Evolutionary conservation across 2,113 vertebrate genomes (phyloP).

Genomic region (Butorides virescens): DNA sequence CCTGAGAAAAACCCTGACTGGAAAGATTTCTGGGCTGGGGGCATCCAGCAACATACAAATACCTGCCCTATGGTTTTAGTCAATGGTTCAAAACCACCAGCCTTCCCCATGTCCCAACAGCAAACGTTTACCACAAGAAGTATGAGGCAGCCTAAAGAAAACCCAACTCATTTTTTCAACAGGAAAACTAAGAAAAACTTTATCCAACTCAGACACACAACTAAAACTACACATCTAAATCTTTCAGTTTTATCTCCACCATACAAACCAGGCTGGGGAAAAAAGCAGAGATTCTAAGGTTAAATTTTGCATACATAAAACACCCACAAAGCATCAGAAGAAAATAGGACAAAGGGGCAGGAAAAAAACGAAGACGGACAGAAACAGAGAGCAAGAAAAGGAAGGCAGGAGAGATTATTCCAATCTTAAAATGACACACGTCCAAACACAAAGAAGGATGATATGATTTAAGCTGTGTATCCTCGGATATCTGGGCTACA

Average conservation of each 20-base stretch:
- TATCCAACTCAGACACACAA: constrained; percentile 67
- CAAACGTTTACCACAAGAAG: constrained; percentile 72
- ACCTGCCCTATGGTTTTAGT: constrained; percentile 45
- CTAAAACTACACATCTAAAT: constrained; percentile 70
- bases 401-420: not conserved
- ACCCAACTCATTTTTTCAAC: constrained; percentile 43
- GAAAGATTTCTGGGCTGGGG: constrained; percentile 75
- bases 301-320: constrained; percentile 68
- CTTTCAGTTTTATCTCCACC: constrained; percentile 76
- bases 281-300: constrained; percentile 69
- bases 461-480: not conserved
- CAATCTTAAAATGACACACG: not conserved
- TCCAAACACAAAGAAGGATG: not conserved
- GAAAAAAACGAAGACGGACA: not conserved
- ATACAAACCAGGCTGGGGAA: constrained; percentile 65
- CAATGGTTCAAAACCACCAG: constrained; percentile 69
- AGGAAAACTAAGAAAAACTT: constrained; percentile 75
- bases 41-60: constrained; percentile 43
- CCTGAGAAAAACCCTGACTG: constrained; percentile 61
- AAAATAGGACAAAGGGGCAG: not conserved
- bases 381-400: not conserved
- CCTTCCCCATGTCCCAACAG: constrained; percentile 67
- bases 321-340: not conserved
- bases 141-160: constrained; percentile 74
- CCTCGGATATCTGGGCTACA: not conserved